Conservation (phyloP, 1,140 invertebrate genomes). For the Eurosta solidaginis region DNA sequence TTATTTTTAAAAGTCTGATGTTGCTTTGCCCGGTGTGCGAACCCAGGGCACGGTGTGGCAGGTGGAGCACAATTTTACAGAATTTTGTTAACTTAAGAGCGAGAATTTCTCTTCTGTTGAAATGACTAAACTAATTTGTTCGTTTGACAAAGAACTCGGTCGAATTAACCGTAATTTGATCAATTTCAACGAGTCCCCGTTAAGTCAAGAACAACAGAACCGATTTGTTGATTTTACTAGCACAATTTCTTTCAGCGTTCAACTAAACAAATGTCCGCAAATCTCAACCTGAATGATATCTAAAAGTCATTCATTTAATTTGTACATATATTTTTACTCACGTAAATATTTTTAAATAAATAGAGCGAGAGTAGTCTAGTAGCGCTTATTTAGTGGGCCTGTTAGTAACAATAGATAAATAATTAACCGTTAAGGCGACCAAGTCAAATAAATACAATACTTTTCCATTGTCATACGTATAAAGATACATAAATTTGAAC, state of each 20-base stretch:
- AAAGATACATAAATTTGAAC: too few species aligned
- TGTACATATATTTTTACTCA: neutral
- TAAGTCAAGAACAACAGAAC: too few species aligned
- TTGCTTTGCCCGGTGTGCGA: too few species aligned
- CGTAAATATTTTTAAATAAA: neutral
- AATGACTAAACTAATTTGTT: too few species aligned
- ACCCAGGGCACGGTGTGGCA: too few species aligned
- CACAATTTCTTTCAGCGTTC: neutral
- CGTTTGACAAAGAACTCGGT: too few species aligned
- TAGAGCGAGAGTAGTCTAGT: neutral
- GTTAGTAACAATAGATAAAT: neutral
- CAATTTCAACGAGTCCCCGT: too few species aligned
- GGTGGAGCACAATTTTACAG: too few species aligned
- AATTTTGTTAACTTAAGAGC: too few species aligned
- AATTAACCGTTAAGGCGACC: neutral
- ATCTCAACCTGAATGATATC: neutral
- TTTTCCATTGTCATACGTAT: neutral
- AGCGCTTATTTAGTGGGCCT: conserved; percentile 6
- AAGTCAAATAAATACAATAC: neutral
- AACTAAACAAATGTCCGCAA: neutral
- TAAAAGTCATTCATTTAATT: conserved; percentile 4
- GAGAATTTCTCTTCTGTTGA: too few species aligned
- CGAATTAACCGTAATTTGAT: too few species aligned
- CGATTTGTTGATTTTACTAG: neutral
- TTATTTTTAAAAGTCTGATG: too few species aligned